Evolutionary conservation across 2,888 invertebrate species (phyloP).

Genomic region (Nomada fabriciana): DNA sequence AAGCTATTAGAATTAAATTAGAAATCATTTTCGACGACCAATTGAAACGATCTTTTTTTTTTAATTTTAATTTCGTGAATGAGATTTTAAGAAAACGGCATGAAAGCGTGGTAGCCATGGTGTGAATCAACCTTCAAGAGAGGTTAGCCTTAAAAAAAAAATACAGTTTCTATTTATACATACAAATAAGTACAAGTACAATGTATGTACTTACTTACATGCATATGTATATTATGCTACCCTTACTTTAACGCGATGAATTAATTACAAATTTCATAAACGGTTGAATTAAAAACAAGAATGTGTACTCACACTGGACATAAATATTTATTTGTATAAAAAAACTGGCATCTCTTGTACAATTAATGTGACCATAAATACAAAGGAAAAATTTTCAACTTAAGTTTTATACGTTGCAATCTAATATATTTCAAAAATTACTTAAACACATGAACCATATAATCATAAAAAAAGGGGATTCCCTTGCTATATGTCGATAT

Average conservation of each 20-base stretch:
- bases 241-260: neutral
- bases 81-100: neutral
- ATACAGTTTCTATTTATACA: neutral
- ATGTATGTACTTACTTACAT: no score
- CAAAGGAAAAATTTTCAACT: neutral
- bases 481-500: slow-evolving; percentile 85
- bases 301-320: neutral
- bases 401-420: slow-evolving; percentile 26
- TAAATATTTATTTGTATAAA: neutral
- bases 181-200: no score
- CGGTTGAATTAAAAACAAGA: neutral
- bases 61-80: neutral
- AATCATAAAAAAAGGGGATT: slow-evolving; percentile 2
- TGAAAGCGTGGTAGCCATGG: neutral
- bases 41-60: neutral
- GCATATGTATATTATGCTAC: neutral
- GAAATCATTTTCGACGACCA: neutral
- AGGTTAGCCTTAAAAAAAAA: slow-evolving; percentile 2
- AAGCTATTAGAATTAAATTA: neutral
- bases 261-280: neutral
- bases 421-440: slow-evolving; percentile 12
- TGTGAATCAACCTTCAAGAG: neutral
- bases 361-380: neutral
- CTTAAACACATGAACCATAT: slow-evolving; percentile 8
- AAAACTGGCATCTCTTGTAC: neutral